Evolutionary conservation across 1,140 invertebrate genomes (phyloP).

Genomic region (Drosophila tristis): DNA sequence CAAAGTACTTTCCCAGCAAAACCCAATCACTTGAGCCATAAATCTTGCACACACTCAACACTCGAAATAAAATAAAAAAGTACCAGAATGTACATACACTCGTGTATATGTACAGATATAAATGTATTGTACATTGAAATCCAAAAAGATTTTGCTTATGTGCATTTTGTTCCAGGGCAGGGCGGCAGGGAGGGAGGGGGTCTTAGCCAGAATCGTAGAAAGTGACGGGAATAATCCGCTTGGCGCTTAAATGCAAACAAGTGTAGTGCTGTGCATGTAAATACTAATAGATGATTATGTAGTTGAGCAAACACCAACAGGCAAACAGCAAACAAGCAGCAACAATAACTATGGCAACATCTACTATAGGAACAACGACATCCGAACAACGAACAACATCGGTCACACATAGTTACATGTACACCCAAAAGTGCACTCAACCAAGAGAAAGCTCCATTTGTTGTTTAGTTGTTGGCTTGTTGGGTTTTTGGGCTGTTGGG

Average conservation of each 20-base stretch:
- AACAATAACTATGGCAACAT: slow-evolving; percentile 26
- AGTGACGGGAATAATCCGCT: slow-evolving; percentile 70
- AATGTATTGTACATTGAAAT: slow-evolving; percentile 10
- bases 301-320: slow-evolving; percentile 77
- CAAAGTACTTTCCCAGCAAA: slow-evolving; percentile 48
- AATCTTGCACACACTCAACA: slow-evolving; percentile 58
- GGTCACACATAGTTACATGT: slow-evolving; percentile 80
- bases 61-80: slow-evolving; percentile 20
- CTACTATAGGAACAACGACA: slow-evolving; percentile 17
- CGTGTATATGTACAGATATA: neutral
- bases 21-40: slow-evolving; percentile 56
- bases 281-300: slow-evolving; percentile 82
- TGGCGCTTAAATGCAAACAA: slow-evolving; percentile 81
- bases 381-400: slow-evolving; percentile 37
- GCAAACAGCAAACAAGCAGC: slow-evolving; percentile 34
- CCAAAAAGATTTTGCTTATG: slow-evolving; percentile 24
- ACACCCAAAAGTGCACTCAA: slow-evolving; percentile 77
- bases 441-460: slow-evolving; percentile 69
- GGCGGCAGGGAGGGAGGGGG: slow-evolving; percentile 3
- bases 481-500: neutral
- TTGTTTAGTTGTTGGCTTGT: slow-evolving; percentile 70
- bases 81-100: neutral
- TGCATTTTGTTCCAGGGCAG: neutral
- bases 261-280: slow-evolving; percentile 81
- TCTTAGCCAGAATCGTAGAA: slow-evolving; percentile 2